phyloP scores from a whole-genome alignment of 2,113 vertebrate species.

The Caretta caretta region DNA sequence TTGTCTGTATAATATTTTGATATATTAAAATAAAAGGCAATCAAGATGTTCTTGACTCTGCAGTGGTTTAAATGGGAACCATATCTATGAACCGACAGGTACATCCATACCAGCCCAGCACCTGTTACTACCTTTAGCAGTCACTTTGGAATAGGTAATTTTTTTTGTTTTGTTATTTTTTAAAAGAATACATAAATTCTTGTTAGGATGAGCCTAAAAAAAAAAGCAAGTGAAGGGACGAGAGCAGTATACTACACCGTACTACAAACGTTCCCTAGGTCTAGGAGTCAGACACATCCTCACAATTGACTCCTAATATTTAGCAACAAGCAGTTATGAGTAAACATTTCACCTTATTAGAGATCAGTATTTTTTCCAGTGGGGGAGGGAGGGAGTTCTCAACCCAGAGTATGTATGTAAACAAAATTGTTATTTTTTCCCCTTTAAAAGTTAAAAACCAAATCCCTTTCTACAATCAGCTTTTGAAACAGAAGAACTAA shows the following conservation, averaged over 20 bases:
- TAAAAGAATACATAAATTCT: background rate
- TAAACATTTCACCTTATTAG: background rate
- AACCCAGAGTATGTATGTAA: background rate
- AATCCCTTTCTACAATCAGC: background rate
- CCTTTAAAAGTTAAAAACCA: background rate
- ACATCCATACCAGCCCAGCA: background rate
- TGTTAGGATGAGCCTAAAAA: background rate
- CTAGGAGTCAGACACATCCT: background rate
- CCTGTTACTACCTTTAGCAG: background rate
- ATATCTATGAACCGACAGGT: background rate
- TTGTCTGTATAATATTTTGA: background rate
- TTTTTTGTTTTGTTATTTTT: background rate
- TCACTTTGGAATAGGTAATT: background rate
- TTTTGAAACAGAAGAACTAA: background rate
- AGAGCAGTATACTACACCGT: fast-evolving
- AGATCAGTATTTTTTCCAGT: background rate
- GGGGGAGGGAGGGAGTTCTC: fast-evolving
- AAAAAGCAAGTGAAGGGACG: background rate
- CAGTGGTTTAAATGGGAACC: no score
- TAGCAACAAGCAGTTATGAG: background rate
- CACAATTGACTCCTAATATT: background rate
- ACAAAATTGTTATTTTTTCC: background rate
- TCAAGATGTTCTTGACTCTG: background rate
- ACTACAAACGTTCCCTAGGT: background rate
- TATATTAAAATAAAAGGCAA: background rate